Conservation (phyloP, 2,888 invertebrate genomes). For the Dryococelus australis region DNA sequence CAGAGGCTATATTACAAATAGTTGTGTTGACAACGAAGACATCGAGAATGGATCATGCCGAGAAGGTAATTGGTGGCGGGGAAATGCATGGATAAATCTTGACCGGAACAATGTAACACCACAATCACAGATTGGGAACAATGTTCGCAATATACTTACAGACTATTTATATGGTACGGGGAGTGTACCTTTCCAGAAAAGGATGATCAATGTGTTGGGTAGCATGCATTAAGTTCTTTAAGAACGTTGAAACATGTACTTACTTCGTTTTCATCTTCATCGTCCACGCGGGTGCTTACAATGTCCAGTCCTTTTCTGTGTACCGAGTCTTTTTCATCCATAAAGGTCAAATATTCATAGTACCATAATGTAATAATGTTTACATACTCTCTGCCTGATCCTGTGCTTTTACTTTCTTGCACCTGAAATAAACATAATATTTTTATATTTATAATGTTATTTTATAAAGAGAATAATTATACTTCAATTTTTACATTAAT, state of each 20-base stretch:
- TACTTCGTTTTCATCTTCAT: slow-evolving; percentile 21
- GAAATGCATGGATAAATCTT: slow-evolving; percentile 1
- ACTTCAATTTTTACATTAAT: background rate
- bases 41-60: slow-evolving; percentile 16
- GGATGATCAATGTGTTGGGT: too few relatives aligned
- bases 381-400: too few relatives aligned
- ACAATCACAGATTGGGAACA: background rate
- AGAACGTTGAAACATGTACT: background rate
- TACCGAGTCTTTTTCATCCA: too few relatives aligned
- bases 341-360: too few relatives aligned
- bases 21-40: slow-evolving; percentile 28
- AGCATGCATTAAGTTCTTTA: background rate
- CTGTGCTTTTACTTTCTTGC: too few relatives aligned
- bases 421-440: background rate
- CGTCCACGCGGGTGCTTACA: background rate
- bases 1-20: slow-evolving; percentile 21
- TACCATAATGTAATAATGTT: too few relatives aligned
- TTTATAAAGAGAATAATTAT: background rate
- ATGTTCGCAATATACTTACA: too few relatives aligned
- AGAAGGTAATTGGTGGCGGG: slow-evolving; percentile 21
- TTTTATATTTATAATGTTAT: background rate
- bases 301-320: slow-evolving; percentile 17
- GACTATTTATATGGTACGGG: too few relatives aligned
- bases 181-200: too few relatives aligned
- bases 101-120: slow-evolving; percentile 3